Evolutionary conservation across 2,797 vertebrate genomes (phyloP), one percentile per base, ranked within the genome.

Genomic region (Tapirus indicus): DNA sequence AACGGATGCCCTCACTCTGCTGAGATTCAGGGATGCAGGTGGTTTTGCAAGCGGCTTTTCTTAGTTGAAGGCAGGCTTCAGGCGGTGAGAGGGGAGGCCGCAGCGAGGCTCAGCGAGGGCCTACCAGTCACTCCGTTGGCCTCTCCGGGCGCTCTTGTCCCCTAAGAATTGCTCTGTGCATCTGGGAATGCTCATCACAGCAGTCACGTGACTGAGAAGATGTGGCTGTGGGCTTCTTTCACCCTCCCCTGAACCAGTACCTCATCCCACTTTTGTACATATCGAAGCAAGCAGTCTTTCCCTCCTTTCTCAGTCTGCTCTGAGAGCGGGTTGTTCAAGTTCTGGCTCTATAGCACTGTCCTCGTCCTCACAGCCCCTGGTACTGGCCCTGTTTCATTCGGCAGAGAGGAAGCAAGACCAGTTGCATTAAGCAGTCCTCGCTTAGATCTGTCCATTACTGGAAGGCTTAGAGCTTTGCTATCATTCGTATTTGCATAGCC

Each of bases 1-100:
- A 5, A 7, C 1, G 66, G 69, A 29, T 7, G 9, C 17, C 75
- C 47, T 41, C 1, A 0, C 18, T 16, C 5, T 1, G 6, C 14
- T 0, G 14, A n/a, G 64, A 47, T 21, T 32, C 13, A 0, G 88
- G 12, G 44, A 29, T 25, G 23, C 17, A 8, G 64, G 7, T 17
- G 32, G 25, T 5, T 5, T 4, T 29, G 20, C 13, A 14, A 32
- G 56, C 32, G 5, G 27, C n/a, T 54, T 38, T 23, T 49, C 5
- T 75, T 88, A 49, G 4, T 5, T 25, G 58, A 72, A 32, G 27
- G 14, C 5, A 5, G 93, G 88, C 4, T 5, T 78, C 75, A 78
- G 49, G 9, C 4, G 14, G 14, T 68, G n/a, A 79, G 77, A 79
- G 52, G n/a, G n/a, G n/a, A 56, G 54, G 52, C 35, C 20, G n/a